These are phyloP conservation scores for Cephus pulcher DNA, from an alignment of 2,888 invertebrate species.

Conservation along the genomic window DNA sequence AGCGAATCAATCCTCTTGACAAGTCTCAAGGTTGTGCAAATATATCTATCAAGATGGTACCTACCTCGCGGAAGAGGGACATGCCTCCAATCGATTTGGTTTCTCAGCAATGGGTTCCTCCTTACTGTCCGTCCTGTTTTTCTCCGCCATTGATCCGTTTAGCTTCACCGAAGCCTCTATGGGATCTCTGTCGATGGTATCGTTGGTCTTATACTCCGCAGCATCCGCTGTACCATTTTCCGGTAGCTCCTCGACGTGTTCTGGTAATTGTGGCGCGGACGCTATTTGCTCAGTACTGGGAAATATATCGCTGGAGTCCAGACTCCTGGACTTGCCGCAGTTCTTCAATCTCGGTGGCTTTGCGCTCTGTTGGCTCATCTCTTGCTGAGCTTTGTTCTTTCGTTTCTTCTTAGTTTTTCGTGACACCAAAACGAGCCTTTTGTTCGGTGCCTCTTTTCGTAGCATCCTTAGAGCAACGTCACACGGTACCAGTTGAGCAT, in stretches of 20 bases:
- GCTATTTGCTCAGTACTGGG: constrained; percentile 68
- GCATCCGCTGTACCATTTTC: constrained; percentile 29
- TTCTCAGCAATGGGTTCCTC: constrained; percentile 24
- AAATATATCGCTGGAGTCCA: constrained; percentile 86
- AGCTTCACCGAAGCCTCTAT: not conserved
- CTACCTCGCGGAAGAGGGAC: constrained; percentile 53
- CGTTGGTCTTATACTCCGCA: constrained; percentile 4
- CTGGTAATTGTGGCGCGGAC: constrained; percentile 48
- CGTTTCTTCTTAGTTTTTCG: constrained; percentile 70
- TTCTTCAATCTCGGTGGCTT: constrained; percentile 72
- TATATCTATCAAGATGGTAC: not conserved
- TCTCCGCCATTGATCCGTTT: not conserved
- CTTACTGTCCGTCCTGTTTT: constrained; percentile 1
- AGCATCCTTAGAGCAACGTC: constrained; percentile 79
- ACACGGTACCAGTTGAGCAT: constrained; percentile 79
- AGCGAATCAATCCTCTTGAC: no score
- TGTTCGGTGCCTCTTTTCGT: constrained; percentile 78
- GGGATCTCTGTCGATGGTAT: not conserved
- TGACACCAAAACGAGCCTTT: constrained; percentile 81
- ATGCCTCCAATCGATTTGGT: constrained; percentile 27
- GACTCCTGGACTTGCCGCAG: constrained; percentile 84
- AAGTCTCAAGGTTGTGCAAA: not conserved
- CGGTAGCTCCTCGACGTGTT: constrained; percentile 46
- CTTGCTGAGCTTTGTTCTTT: constrained; percentile 61
- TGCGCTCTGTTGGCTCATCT: constrained; percentile 50